A percentile compares a stretch with the other conserved stretches of the same genome.
Evolutionary conservation across 1,140 invertebrate genomes (phyloP).

Genomic region (Berghia stephanieae): DNA sequence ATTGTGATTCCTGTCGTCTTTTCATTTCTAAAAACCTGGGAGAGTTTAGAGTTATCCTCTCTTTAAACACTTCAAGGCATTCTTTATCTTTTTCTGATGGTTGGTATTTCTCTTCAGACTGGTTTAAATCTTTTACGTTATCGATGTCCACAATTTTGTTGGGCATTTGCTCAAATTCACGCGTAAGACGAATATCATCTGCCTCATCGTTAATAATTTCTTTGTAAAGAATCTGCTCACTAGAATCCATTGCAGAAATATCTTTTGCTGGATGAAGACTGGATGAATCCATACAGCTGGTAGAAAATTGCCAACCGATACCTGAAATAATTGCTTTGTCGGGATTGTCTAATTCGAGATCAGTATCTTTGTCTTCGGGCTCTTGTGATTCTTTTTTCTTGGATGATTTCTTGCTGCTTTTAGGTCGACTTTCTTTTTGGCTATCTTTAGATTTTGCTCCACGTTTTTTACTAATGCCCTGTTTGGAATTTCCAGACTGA

Average conservation of each 20-base stretch:
- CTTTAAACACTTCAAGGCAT: conserved; percentile 34
- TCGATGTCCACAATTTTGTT: no score
- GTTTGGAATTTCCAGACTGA: conserved; percentile 37
- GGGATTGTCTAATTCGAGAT: no score
- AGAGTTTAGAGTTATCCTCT: conserved; percentile 41
- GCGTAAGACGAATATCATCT: no score
- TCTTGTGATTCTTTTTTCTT: conserved; percentile 30
- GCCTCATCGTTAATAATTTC: no score
- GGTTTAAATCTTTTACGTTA: no score
- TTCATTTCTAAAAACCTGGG: conserved; percentile 37
- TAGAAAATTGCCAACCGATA: conserved; percentile 62
- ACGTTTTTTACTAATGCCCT: conserved; percentile 39
- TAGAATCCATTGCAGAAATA: no score
- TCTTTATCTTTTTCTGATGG: no score
- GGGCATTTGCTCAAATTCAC: no score
- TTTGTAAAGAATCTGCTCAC: no score
- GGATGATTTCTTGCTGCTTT: conserved; percentile 40
- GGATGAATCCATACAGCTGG: conserved; percentile 52
- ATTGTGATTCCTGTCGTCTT: neutral
- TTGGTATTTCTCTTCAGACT: no score
- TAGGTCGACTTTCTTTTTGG: conserved; percentile 39
- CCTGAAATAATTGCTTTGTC: conserved; percentile 58
- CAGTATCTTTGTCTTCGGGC: conserved; percentile 36
- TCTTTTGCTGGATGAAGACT: conserved; percentile 47
- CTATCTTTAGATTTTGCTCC: conserved; percentile 49